Conservation (phyloP, 30 jellyfish, hydroid and myxozoan genomes). For the Aurelia coerulea region DNA sequence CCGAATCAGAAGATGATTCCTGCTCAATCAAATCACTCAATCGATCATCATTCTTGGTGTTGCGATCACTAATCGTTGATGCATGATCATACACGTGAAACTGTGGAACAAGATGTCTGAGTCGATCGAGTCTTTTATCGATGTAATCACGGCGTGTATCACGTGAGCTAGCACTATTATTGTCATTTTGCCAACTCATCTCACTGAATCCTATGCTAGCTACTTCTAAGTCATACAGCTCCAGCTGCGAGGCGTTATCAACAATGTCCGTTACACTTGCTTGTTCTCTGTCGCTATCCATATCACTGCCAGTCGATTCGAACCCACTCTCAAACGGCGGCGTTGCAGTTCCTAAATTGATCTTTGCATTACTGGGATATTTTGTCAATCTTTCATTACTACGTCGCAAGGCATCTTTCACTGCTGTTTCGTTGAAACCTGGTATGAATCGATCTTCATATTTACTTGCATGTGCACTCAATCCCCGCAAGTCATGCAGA, state of each 20-base stretch:
- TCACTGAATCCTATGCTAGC: conserved; percentile 91
- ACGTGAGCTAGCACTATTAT: conserved; percentile 41
- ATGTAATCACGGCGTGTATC: conserved; percentile 56
- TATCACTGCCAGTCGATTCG: conserved; percentile 89
- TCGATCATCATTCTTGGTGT: conserved; percentile 64
- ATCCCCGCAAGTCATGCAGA: conserved; percentile 58
- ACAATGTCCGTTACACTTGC: conserved; percentile 55
- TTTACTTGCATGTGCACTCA: background rate
- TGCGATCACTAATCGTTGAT: conserved; percentile 53
- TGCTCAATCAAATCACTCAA: conserved; percentile 56
- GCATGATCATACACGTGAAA: conserved; percentile 29
- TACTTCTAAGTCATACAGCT: conserved; percentile 80
- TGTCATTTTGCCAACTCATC: conserved; percentile 92
- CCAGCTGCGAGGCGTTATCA: conserved; percentile 73
- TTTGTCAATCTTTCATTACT: conserved; percentile 18
- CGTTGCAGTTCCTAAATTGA: conserved; percentile 48
- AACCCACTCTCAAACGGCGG: conserved; percentile 90
- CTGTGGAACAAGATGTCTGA: conserved; percentile 54
- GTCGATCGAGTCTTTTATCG: conserved; percentile 48
- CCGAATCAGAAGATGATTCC: conserved; percentile 77
- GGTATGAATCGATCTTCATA: conserved; percentile 7
- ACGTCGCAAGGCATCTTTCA: background rate
- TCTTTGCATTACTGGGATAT: conserved; percentile 23
- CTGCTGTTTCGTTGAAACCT: background rate
- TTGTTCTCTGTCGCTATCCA: conserved; percentile 48